A percentile compares a stretch with the other conserved stretches of the same genome.
phyloP scores from a whole-genome alignment of 2,888 invertebrate genomes.

The Prosapia bicincta region DNA sequence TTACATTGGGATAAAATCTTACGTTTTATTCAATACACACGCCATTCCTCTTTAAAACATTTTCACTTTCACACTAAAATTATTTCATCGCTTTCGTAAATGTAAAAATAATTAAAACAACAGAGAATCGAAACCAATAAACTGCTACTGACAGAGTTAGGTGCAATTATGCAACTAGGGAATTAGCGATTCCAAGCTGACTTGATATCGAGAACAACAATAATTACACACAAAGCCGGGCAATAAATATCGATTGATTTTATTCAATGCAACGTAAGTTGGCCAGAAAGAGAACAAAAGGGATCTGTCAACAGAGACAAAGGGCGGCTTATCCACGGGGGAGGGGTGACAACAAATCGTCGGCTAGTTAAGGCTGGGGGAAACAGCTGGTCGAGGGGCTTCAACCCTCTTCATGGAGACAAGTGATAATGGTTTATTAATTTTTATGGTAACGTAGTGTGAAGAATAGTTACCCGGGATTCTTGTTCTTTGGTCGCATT shows the following conservation, averaged over 20 bases:
- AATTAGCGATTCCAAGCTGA: too few species aligned
- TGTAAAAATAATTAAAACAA: too few species aligned
- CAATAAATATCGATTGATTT: not conserved
- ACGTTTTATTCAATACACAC: too few species aligned
- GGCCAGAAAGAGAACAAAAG: not conserved
- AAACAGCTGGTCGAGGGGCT: constrained; percentile 1
- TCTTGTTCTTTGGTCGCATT: not conserved
- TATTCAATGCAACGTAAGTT: not conserved
- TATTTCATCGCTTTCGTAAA: too few species aligned
- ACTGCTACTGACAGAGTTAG: too few species aligned
- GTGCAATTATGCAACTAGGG: too few species aligned
- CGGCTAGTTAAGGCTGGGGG: constrained; percentile 18
- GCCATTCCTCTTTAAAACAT: too few species aligned
- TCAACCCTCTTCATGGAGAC: not conserved
- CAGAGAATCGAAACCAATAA: too few species aligned
- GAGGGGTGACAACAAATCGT: constrained; percentile 17
- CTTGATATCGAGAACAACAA: too few species aligned
- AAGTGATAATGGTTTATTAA: constrained; percentile 2
- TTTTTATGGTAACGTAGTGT: not conserved
- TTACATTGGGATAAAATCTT: too few species aligned
- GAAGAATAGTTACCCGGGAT: not conserved
- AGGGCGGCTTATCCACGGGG: constrained; percentile 13
- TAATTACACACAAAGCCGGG: not conserved
- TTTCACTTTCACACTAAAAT: too few species aligned
- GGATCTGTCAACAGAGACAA: constrained; percentile 6